These are phyloP conservation scores for Chaetops frenatus DNA, from an alignment of 2,113 vertebrate genomes.

Conservation along the genomic window DNA sequence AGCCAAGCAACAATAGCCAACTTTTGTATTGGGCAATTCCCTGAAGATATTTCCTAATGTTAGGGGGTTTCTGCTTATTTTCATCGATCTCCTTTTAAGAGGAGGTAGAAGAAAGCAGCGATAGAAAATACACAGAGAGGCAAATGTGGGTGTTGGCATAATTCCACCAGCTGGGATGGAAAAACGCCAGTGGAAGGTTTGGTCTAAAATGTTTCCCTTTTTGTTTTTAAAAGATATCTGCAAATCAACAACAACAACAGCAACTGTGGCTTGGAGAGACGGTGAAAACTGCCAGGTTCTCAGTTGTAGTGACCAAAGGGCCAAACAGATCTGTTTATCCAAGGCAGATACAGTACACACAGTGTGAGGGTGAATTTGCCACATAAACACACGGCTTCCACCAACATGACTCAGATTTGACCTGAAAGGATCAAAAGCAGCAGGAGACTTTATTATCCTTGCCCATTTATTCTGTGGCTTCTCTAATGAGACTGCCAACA, in stretches of 20 bases:
- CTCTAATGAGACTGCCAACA: conserved; percentile 65
- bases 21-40: background rate
- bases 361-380: conserved; percentile 14
- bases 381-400: conserved; percentile 1
- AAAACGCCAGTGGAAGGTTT: background rate
- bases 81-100: background rate
- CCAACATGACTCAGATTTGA: conserved; percentile 38
- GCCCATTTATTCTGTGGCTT: conserved; percentile 64
- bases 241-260: conserved; percentile 14
- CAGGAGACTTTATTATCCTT: conserved; percentile 61
- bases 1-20: background rate
- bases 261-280: background rate
- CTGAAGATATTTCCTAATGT: background rate
- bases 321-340: conserved; percentile 38
- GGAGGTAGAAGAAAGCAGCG: background rate
- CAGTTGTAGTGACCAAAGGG: conserved; percentile 7
- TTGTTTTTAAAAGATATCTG: conserved; percentile 21
- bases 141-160: background rate
- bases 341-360: background rate
- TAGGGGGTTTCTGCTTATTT: background rate
- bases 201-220: background rate
- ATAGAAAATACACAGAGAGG: background rate
- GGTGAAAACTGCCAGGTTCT: background rate
- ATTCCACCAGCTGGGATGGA: background rate
- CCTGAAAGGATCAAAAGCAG: conserved; percentile 52